Evolutionary conservation across 1,140 invertebrate genomes (phyloP), one percentile per base, ranked within the genome.

Genomic region (Globodera ellingtonae): DNA sequence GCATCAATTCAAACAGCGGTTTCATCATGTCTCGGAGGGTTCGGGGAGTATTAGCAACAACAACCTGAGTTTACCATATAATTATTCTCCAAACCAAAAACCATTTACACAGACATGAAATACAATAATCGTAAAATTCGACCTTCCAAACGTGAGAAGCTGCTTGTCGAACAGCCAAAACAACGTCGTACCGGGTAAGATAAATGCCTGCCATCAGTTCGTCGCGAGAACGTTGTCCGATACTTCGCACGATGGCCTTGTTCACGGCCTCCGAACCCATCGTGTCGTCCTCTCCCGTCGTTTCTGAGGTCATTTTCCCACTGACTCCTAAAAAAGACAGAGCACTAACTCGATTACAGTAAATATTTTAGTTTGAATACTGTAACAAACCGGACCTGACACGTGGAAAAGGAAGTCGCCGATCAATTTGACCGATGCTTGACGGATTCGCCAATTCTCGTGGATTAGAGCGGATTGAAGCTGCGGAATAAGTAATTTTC

Each of bases 271-370:
- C 97, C 0, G 97, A 98, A 75, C 97, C 97, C 91, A 99, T 98
- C 90, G 98, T 99, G 89, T 99, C 97, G 90, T 99, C 97, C 89
- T 99, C 97, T 85, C 94, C 94, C 4, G 95, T 95, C 3, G 96
- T 98, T 91, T 98, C 96, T 0, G 97, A 98, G 18, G 95, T 97
- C 95, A 98, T 98, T 91, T 99, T 99, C 71, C 97, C 97, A 74
- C 95, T 94, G 0, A 98, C 96, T 90, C 92, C 92, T 82, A 6
- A 10, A 44, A 50, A 72, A 35, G 35, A 35, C 3, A 35, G 35
- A 35, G 1, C 35, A 35, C 2, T 3, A 35, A 35, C 35, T 35
- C 35, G 35, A 35, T 35, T 35, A 35, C 35, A 35, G 35, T 35
- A 35, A 35, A 35, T 35, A 35, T 35, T 2, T 35, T 35, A 35